phyloP scores from a whole-genome alignment of 1,140 invertebrate genomes.

The Atta cephalotes region DNA sequence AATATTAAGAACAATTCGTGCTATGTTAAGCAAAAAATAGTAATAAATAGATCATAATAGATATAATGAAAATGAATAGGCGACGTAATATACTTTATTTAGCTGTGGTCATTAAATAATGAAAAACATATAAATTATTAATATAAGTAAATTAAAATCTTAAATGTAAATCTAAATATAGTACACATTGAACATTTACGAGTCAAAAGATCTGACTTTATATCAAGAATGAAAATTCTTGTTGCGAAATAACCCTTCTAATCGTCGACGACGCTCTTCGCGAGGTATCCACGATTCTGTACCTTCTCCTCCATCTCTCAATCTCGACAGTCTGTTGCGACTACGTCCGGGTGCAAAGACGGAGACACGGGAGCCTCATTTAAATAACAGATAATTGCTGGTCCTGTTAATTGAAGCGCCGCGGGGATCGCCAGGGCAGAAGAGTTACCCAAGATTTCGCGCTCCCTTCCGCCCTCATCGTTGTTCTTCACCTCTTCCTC shows the following conservation, averaged over 20 bases:
- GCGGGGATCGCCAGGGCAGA: slow-evolving; percentile 76
- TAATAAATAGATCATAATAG: no score
- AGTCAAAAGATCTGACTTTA: slow-evolving; percentile 27
- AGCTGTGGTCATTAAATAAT: no score
- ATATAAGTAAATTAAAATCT: background rate
- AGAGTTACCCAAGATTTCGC: slow-evolving; percentile 81
- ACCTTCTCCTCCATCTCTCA: background rate
- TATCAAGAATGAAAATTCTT: slow-evolving; percentile 43
- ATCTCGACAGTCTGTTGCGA: slow-evolving; percentile 62
- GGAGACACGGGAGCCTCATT: slow-evolving; percentile 77
- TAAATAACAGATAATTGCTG: slow-evolving; percentile 85
- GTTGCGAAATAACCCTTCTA: slow-evolving; percentile 56
- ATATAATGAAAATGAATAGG: no score
- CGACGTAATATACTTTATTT: no score
- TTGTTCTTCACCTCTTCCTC: slow-evolving; percentile 9
- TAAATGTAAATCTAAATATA: background rate
- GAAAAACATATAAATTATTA: no score
- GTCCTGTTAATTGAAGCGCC: slow-evolving; percentile 83
- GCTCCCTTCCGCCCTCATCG: slow-evolving; percentile 60
- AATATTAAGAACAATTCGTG: no score
- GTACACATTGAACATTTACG: background rate
- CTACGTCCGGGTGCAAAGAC: slow-evolving; percentile 76
- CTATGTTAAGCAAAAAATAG: no score
- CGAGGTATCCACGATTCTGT: slow-evolving; percentile 37
- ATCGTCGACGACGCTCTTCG: slow-evolving; percentile 20